A percentile compares a stretch with the other conserved stretches of the same genome.
These are phyloP conservation scores for Netelia virgata DNA, from an alignment of 2,888 invertebrate species.

Conservation along the genomic window DNA sequence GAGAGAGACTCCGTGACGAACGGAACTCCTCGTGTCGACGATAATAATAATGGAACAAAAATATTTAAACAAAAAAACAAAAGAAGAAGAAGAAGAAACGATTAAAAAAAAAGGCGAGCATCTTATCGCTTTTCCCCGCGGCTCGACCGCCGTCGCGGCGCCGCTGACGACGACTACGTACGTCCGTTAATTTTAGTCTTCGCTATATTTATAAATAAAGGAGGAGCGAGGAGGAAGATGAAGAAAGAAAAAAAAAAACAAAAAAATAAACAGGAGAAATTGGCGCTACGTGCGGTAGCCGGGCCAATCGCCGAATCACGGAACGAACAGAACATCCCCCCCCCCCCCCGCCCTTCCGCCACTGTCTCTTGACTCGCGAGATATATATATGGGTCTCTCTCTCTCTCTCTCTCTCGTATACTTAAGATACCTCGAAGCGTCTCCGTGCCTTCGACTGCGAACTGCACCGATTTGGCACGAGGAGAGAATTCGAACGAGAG, in stretches of 20 bases:
- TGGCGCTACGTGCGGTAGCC: background rate
- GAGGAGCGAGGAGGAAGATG: slow-evolving; percentile 47
- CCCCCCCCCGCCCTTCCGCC: background rate
- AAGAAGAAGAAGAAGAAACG: background rate
- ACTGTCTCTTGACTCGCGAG: too few species aligned
- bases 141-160: slow-evolving; percentile 58
- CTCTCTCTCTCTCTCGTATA: background rate
- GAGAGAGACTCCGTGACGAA: slow-evolving; percentile 9
- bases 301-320: background rate
- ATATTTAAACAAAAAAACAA: background rate
- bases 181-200: slow-evolving; percentile 75
- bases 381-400: too few species aligned
- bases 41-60: background rate
- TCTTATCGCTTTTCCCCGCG: background rate
- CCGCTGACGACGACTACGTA: slow-evolving; percentile 56
- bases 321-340: background rate
- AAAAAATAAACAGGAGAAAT: slow-evolving; percentile 52
- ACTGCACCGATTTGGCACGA: slow-evolving; percentile 13
- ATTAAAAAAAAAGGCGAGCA: background rate
- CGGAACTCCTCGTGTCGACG: background rate
- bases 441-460: background rate
- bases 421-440: slow-evolving; percentile 6
- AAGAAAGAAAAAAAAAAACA: background rate
- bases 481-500: background rate
- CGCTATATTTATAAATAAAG: slow-evolving; percentile 76